Base-by-base conservation (phyloP, 2,888 invertebrate genomes). In the Rhingia rostrata region DNA sequence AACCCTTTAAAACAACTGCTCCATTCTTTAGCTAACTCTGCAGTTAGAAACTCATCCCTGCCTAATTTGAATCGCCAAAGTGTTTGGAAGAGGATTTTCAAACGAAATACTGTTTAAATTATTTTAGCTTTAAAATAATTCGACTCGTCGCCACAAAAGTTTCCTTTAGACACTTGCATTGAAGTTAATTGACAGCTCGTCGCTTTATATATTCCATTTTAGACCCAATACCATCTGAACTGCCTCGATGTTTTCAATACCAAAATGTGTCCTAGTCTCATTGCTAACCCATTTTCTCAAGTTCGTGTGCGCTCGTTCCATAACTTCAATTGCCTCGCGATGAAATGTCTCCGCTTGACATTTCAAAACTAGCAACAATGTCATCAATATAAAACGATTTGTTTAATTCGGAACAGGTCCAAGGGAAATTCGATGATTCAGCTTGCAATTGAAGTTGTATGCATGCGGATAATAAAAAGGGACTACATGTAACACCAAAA, bases 401-500 rank as follows among this genome's bases (percentile, higher is more conserved):
- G n/a, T 22, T 39, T n/a, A 63, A 43, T 3, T n/a, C 14, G 1
- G 10, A 6, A 30, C 73, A 63, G 3, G 73, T 63, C 45, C 43
- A 4, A n/a, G 60, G 70, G 58, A 49, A 69, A n/a, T 39, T 7
- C 6, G 10, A 3, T 32, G 22, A 51, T 32, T n/a, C 35, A 53
- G n/a, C 33, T 35, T 53, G 6, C 10, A n/a, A 33, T 5, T 9
- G 54, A 14, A 45, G 14, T 9, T 14, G 33, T 3, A 54, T 39
- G 12, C 22, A 56, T 22, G 54, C 63, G 2, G 56, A 74, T 6
- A 74, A 32, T 9, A 74, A 30, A 47, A 67, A 67, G 4, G 61
- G 77, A 54, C 77, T 77, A 4, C 49, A 61, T 4, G 45, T 45
- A 6, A 77, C 67, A 3, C 61, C 75, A 60, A 75, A 75, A 12